Base-by-base conservation (phyloP, 2,888 invertebrate species). In the Yponomeuta cagnagella region DNA sequence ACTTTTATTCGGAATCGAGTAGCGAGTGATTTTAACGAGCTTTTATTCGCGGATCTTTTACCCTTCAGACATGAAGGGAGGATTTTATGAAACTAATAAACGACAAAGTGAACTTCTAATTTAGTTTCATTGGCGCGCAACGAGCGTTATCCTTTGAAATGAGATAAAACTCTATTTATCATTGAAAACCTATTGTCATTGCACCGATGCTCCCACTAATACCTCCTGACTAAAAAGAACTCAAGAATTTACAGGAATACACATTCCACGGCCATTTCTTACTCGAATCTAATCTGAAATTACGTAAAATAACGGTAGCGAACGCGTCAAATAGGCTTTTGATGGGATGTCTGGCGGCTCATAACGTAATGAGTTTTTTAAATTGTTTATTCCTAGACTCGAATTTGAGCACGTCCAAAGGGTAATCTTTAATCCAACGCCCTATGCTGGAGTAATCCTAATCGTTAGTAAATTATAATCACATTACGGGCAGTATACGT, bases 21-120 rank as follows among this genome's bases (percentile, higher is more conserved):
- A 82, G 77, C 82, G 83, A 86, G 84, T 84, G 84, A 87, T 87
- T 90, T 87, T 89, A 89, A 89, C 86, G 85, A 90, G 87, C 81
- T 83, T 87, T 87, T 85, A 85, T 88, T 84, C 79, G 79, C 79
- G 73, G 77, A 78, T 76, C 83, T 86, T 84, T 83, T 82, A 80
- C 80, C 79, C 75, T 12, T 58, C 52, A 58, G 52, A 73, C 73
- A 79, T 79, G 78, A 77, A 76, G 77, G 78, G 78, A 77, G 80
- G 81, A 81, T 85, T 86, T 85, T 83, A 82, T 82, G 80, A 84
- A 87, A 87, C 85, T 87, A 87, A 88, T 88, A 86, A 89, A 87
- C 86, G 85, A 84, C 87, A 86, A 86, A 86, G 84, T 77, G 79
- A 81, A 80, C 78, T 82, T 81, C 63, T 63, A 79, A 84, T 86